Evolutionary conservation across 2,888 invertebrate genomes (phyloP).

Genomic region (Choristoneura rosaceana): DNA sequence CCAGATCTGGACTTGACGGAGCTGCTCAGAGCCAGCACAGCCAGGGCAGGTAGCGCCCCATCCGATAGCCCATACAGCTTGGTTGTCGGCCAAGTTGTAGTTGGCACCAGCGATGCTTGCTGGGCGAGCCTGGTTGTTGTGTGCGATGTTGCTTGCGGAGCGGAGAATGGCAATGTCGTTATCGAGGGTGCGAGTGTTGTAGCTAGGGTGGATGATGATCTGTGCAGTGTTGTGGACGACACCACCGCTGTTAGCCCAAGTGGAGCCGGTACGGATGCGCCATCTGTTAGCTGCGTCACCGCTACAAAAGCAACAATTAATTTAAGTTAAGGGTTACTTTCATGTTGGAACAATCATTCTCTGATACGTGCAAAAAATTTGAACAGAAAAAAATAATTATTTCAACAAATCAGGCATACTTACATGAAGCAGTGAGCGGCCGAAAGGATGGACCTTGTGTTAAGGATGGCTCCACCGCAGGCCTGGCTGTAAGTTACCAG

Average conservation of each 20-base stretch:
- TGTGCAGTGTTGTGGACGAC: conserved; percentile 44
- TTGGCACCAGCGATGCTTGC: conserved; percentile 58
- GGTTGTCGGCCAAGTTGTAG: conserved; percentile 59
- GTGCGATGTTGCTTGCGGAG: conserved; percentile 45
- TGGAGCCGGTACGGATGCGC: conserved; percentile 40
- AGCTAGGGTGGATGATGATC: conserved; percentile 52
- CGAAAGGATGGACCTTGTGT: conserved; percentile 55
- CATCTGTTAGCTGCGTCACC: conserved; percentile 39
- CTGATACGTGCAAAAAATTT: too few species aligned
- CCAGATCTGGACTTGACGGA: conserved; percentile 60
- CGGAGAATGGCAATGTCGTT: conserved; percentile 60
- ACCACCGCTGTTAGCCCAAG: conserved; percentile 54
- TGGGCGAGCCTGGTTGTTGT: conserved; percentile 48
- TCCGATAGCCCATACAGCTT: conserved; percentile 62
- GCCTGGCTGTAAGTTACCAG: conserved; percentile 49
- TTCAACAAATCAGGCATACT: conserved; percentile 35
- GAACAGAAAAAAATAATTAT: too few species aligned
- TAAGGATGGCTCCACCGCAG: conserved; percentile 60
- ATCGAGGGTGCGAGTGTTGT: conserved; percentile 46
- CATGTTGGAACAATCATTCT: too few species aligned
- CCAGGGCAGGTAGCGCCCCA: conserved; percentile 58
- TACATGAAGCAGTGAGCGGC: conserved; percentile 56
- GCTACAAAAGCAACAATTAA: conserved; percentile 12
- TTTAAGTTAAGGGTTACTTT: background rate
- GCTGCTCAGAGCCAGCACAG: conserved; percentile 53